phyloP scores from a whole-genome alignment of 1,140 invertebrate genomes.

The Drosophila willistoni region DNA sequence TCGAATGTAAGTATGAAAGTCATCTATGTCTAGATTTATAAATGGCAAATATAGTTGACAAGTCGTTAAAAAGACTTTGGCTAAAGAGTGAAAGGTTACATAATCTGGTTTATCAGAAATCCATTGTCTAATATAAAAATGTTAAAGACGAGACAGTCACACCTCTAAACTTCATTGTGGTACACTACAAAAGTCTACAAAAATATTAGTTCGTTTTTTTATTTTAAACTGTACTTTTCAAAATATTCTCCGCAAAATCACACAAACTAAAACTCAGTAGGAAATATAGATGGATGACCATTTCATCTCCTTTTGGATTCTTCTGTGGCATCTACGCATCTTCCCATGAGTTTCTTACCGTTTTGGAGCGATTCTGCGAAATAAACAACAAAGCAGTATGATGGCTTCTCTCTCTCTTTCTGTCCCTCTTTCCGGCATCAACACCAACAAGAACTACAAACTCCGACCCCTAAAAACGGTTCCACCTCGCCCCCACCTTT shows the following conservation, averaged over 20 bases:
- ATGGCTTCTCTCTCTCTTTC: constrained; percentile 2
- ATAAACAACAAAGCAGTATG: constrained; percentile 41
- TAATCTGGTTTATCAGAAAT: too few relatives aligned
- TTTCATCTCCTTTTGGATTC: constrained; percentile 30
- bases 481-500: not conserved
- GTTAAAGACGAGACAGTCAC: too few relatives aligned
- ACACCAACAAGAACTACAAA: constrained; percentile 40
- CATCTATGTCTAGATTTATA: too few relatives aligned
- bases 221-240: too few relatives aligned
- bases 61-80: too few relatives aligned
- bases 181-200: too few relatives aligned
- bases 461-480: not conserved
- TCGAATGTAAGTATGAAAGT: not conserved
- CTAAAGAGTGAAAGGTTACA: too few relatives aligned
- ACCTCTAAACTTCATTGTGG: too few relatives aligned
- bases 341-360: constrained; percentile 36
- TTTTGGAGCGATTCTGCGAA: constrained; percentile 75
- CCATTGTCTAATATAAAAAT: too few relatives aligned
- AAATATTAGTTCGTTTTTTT: too few relatives aligned
- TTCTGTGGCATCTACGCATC: constrained; percentile 34
- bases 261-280: constrained; percentile 7
- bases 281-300: constrained; percentile 39
- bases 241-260: not conserved
- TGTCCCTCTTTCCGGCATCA: constrained; percentile 5
- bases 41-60: not conserved